These are phyloP conservation scores for Altica lythri DNA, from an alignment of 2,888 invertebrate genomes.

Conservation along the genomic window DNA sequence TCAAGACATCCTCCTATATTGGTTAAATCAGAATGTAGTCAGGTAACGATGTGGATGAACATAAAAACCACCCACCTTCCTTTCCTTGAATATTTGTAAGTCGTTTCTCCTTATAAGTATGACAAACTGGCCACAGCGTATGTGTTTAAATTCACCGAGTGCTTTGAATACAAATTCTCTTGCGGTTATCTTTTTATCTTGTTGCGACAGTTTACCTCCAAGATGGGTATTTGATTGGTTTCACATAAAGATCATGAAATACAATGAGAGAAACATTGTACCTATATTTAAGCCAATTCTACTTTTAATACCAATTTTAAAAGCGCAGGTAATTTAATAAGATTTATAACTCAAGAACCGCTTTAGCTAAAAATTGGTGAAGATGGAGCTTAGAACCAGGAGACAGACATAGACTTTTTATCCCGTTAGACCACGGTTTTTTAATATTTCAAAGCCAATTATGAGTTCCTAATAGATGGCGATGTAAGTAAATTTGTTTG, in stretches of 20 bases:
- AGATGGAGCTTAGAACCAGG: too few species aligned
- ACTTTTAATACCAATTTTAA: too few species aligned
- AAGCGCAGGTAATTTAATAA: too few species aligned
- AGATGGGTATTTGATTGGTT: conserved; percentile 32
- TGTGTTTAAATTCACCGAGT: conserved; percentile 43
- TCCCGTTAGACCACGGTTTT: too few species aligned
- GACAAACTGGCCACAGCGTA: conserved; percentile 48
- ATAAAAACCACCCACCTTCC: conserved; percentile 48
- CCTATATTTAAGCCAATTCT: too few species aligned
- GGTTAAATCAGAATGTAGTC: conserved; percentile 29
- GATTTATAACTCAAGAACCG: too few species aligned
- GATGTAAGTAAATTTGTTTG: too few species aligned
- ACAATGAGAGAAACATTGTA: conserved; percentile 7
- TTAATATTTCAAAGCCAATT: too few species aligned
- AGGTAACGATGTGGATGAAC: conserved; percentile 29
- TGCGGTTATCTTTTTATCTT: conserved; percentile 37
- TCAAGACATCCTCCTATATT: conserved; percentile 4
- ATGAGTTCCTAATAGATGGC: too few species aligned
- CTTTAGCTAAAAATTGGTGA: too few species aligned
- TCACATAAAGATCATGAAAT: conserved; percentile 25
- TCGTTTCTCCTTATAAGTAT: conserved; percentile 49
- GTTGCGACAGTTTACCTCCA: conserved; percentile 32
- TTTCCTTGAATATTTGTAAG: conserved; percentile 45
- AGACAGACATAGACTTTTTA: too few species aligned
- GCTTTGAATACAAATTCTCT: conserved; percentile 42